Percentiles rank a stretch among this genome's conserved stretches.
Evolutionary conservation across 2,797 vertebrate genomes (phyloP).

Genomic region (Gadopsis bispinosus): DNA sequence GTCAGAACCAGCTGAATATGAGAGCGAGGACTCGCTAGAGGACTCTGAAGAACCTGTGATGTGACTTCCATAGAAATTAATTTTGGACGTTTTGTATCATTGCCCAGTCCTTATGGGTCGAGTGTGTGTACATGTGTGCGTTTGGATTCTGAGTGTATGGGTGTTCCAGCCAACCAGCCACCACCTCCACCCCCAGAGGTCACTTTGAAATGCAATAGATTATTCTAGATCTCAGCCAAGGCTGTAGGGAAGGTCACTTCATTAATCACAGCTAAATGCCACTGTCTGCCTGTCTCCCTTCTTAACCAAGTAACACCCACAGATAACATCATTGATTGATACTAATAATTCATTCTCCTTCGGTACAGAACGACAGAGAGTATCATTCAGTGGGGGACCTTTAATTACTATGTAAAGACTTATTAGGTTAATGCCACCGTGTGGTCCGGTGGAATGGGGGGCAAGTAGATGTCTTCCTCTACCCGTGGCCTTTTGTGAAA

Average conservation of each 20-base stretch:
- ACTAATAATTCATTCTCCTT: slow-evolving; percentile 86
- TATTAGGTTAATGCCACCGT: slow-evolving; percentile 78
- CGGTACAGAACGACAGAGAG: slow-evolving; percentile 59
- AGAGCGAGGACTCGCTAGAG: not conserved
- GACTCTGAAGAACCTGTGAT: not conserved
- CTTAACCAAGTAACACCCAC: slow-evolving; percentile 80
- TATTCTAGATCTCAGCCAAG: slow-evolving; percentile 79
- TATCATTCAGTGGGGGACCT: slow-evolving; percentile 70
- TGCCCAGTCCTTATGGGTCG: slow-evolving; percentile 22
- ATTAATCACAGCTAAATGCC: slow-evolving; percentile 88
- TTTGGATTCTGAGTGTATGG: slow-evolving; percentile 76
- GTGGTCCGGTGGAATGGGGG: slow-evolving; percentile 73
- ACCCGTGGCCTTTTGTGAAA: slow-evolving; percentile 73
- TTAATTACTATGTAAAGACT: slow-evolving; percentile 81
- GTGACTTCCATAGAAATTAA: slow-evolving; percentile 24
- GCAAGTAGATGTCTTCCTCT: slow-evolving; percentile 80
- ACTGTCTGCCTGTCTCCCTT: slow-evolving; percentile 77
- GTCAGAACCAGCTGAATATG: slow-evolving; percentile 22
- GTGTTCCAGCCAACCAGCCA: slow-evolving; percentile 59
- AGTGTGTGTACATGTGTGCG: slow-evolving; percentile 28
- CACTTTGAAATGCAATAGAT: slow-evolving; percentile 86
- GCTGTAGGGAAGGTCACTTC: slow-evolving; percentile 86
- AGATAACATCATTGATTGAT: slow-evolving; percentile 87
- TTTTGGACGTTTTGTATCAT: slow-evolving; percentile 15
- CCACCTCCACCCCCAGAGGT: slow-evolving; percentile 69